Evolutionary conservation across 2,797 vertebrate genomes (phyloP).

Genomic region (Chrysocyon brachyurus): DNA sequence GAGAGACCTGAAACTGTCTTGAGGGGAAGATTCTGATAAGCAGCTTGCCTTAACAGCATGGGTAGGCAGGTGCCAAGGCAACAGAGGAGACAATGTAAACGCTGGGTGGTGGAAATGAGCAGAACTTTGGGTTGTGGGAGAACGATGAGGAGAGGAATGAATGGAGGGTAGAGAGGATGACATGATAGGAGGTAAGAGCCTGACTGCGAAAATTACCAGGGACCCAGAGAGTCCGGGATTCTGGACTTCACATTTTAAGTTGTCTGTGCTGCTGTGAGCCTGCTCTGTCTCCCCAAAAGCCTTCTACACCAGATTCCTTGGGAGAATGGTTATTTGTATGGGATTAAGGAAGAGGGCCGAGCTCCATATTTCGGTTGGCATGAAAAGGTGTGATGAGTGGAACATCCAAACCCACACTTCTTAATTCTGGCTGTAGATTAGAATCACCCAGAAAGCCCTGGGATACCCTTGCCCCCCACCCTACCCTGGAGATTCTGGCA

Average conservation of each 20-base stretch:
- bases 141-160: neutral
- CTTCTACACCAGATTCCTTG: neutral
- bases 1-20: conserved; percentile 54
- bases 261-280: neutral
- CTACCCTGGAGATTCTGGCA: neutral
- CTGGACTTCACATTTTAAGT: neutral
- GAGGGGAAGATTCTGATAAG: conserved; percentile 63
- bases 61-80: conserved; percentile 55
- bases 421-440: neutral
- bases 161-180: neutral
- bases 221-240: neutral
- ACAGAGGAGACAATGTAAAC: neutral
- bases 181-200: neutral
- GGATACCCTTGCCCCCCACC: neutral
- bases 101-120: neutral
- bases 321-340: conserved; percentile 25
- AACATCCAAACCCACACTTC: neutral
- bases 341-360: neutral
- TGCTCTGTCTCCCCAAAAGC: neutral
- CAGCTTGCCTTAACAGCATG: conserved; percentile 52
- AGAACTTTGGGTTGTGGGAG: neutral
- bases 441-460: conserved; percentile 17
- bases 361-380: neutral
- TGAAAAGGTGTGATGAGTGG: neutral
- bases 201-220: conserved; percentile 49